Base-by-base conservation (phyloP, 1,140 invertebrate species). In the Habropoda laboriosa region DNA sequence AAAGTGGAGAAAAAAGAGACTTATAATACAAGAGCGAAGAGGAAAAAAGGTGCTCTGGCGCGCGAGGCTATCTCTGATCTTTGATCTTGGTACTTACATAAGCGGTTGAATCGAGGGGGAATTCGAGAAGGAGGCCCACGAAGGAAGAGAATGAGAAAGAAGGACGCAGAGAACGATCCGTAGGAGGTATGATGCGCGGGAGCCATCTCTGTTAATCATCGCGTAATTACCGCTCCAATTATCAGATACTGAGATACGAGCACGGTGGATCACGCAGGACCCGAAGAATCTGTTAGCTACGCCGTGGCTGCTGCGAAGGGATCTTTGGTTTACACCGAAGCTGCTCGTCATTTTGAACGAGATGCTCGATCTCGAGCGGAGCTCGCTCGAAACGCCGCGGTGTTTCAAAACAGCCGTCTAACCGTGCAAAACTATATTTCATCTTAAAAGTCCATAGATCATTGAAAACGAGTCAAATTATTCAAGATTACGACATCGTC, bases 191-290 rank as follows among this genome's bases (percentile, higher is more conserved):
- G 88, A 89, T 90, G 90, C 90, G 91, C 92, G 91, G 92, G 90
- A 92, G 92, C 91, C 91, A 92, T 92, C 90, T 92, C 91, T 91
- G 91, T 93, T 93, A 93, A 92, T 93, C 92, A 93, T 92, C 91
- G 90, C 88, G 88, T 93, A 93, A 93, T 93, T 93, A 93, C 90
- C 88, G 86, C 87, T 91, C 89, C 90, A 91, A 92, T 93, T 92
- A 93, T 92, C 91, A 92, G 91, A 93, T 92, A 89, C 87, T 83
- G 87, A 91, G 91, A 93, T 93, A 92, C 85, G 86, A 85, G 88
- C 79, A 76, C 58, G 72, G 66, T 6, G 40, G 67, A 79, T 79
- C 74, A 55, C 75, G 53, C 64, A 60, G 63, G 45, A 64, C 42
- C 70, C 30, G 63, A 82, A 86, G 66, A 91, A 91, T 92, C 89